Percentiles rank a stretch among this genome's conserved stretches.
Evolutionary conservation across 2,113 vertebrate species (phyloP).

Genomic region (Mesoclemmys tuberculata): DNA sequence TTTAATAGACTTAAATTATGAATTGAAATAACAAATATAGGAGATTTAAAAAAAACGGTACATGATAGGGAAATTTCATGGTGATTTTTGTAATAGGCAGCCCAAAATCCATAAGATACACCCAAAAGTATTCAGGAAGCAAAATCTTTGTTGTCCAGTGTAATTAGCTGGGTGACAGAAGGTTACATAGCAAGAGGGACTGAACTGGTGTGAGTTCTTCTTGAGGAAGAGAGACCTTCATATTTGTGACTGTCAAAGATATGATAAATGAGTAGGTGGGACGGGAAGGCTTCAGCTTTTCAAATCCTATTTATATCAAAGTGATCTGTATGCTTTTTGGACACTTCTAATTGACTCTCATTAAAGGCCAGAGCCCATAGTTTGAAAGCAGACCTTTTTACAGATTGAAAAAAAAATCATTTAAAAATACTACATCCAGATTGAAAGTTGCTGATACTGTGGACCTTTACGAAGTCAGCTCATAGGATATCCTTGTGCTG

Average conservation of each 20-base stretch:
- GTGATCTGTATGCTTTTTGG: neutral
- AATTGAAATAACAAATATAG: no score
- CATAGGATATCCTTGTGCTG: conserved; percentile 36
- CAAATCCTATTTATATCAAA: neutral
- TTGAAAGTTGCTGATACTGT: neutral
- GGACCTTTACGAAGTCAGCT: neutral
- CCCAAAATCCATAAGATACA: no score
- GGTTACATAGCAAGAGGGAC: neutral
- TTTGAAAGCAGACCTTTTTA: neutral
- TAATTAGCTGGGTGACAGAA: fast-evolving
- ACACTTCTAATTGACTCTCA: neutral
- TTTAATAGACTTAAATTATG: no score
- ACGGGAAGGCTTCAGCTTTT: fast-evolving
- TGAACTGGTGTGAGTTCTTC: neutral
- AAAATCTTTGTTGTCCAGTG: no score
- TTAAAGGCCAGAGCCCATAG: neutral
- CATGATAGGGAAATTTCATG: no score
- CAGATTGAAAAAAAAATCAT: neutral
- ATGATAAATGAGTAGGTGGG: neutral
- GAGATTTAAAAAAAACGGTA: no score
- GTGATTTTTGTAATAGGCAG: no score
- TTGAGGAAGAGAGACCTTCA: neutral
- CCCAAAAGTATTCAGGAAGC: no score
- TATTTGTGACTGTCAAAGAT: neutral
- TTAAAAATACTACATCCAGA: conserved; percentile 7